Evolutionary conservation across 2,888 invertebrate genomes (phyloP).

Genomic region (Dioctria linearis): DNA sequence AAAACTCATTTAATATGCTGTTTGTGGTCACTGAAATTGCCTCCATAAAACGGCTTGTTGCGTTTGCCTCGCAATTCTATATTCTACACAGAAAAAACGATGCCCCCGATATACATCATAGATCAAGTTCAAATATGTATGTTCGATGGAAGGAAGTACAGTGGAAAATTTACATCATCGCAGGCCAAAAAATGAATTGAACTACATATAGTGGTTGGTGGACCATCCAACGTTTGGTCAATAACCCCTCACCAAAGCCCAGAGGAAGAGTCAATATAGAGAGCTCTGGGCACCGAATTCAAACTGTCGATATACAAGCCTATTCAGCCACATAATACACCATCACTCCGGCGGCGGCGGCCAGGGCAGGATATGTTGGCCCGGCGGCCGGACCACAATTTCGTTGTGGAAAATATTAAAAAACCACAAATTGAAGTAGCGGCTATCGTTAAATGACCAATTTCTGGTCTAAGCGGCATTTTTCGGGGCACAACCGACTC

Average conservation of each 20-base stretch:
- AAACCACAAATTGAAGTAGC: conserved; percentile 68
- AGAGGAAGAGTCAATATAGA: neutral
- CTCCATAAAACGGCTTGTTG: conserved; percentile 52
- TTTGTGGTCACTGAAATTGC: conserved; percentile 53
- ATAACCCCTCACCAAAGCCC: neutral
- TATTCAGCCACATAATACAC: conserved; percentile 56
- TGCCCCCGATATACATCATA: neutral
- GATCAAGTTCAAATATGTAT: conserved; percentile 18
- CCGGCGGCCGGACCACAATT: conserved; percentile 54
- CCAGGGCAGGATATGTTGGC: conserved; percentile 55
- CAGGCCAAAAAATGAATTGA: neutral
- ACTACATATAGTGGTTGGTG: too few relatives aligned
- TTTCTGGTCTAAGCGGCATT: conserved; percentile 54
- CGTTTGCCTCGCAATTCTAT: conserved; percentile 42
- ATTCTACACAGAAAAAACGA: conserved; percentile 4
- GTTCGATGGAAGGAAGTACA: conserved; percentile 16
- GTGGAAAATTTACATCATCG: conserved; percentile 18
- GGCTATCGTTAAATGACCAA: conserved; percentile 62
- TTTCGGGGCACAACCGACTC: conserved; percentile 14
- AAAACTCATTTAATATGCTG: conserved; percentile 53
- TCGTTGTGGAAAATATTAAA: conserved; percentile 62
- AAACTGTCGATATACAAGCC: conserved; percentile 58
- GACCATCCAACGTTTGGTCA: neutral
- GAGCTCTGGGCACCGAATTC: conserved; percentile 21
- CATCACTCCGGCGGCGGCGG: conserved; percentile 27